Conservation (phyloP, 2,888 invertebrate species). For the Leucania comma region DNA sequence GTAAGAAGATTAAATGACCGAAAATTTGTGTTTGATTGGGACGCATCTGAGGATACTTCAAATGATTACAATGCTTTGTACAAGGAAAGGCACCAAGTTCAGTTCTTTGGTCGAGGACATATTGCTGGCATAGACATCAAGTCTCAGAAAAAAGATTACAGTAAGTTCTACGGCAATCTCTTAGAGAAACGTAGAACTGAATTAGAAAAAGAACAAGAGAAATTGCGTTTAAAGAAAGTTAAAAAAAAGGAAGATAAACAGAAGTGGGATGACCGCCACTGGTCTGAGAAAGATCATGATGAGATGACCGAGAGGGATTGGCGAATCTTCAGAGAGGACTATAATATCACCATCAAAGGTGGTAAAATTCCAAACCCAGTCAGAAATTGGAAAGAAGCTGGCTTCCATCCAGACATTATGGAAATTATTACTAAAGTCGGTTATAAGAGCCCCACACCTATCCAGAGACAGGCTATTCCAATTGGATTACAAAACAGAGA, state of each 20-base stretch:
- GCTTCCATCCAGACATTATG: conserved; percentile 96
- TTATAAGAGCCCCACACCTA: conserved; percentile 99
- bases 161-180: conserved; percentile 98
- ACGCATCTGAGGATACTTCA: conserved; percentile 99
- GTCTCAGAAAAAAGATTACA: conserved; percentile 98
- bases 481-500: conserved; percentile 98
- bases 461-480: conserved; percentile 99
- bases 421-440: conserved; percentile 98
- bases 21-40: conserved; percentile 99
- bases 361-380: conserved; percentile 99
- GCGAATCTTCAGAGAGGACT: conserved; percentile 99
- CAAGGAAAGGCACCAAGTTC: conserved; percentile 98
- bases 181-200: conserved; percentile 98
- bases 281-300: conserved; percentile 98
- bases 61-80: conserved; percentile 99
- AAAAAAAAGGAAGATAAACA: conserved; percentile 99
- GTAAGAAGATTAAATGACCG: conserved; percentile 98
- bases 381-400: conserved; percentile 98
- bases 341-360: conserved; percentile 99
- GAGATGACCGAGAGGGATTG: conserved; percentile 99
- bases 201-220: conserved; percentile 99
- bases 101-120: conserved; percentile 99
- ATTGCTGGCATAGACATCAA: conserved; percentile 99
- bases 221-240: conserved; percentile 97
- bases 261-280: conserved; percentile 99